Evolutionary conservation across 2,888 invertebrate species (phyloP).

Genomic region (Sinhomidia bicolor): DNA sequence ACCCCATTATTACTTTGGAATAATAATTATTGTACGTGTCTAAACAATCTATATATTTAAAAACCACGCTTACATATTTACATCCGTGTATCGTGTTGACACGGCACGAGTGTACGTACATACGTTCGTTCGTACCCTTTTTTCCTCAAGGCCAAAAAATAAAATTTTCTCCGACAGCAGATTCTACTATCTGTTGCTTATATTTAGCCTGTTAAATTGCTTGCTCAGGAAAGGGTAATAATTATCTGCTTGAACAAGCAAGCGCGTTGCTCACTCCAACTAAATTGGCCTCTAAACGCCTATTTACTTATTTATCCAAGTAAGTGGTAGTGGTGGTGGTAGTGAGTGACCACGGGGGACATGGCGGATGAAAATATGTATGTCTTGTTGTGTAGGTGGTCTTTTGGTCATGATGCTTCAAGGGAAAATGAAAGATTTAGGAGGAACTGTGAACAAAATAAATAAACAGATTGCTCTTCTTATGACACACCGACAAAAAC

Average conservation of each 20-base stretch:
- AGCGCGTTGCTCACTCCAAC: neutral
- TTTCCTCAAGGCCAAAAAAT: neutral
- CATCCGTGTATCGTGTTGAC: too few relatives aligned
- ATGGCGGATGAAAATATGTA: neutral
- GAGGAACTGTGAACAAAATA: neutral
- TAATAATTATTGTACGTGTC: constrained; percentile 9
- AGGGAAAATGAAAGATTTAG: constrained; percentile 1
- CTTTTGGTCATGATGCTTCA: neutral
- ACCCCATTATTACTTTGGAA: constrained; percentile 25
- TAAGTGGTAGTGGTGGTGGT: too few relatives aligned
- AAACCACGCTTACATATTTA: neutral
- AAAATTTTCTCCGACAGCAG: constrained; percentile 2
- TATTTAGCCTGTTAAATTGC: neutral
- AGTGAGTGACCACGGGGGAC: neutral
- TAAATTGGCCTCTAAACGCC: neutral
- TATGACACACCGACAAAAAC: neutral
- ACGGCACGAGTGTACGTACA: too few relatives aligned
- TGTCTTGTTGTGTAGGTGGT: neutral
- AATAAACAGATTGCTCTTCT: neutral
- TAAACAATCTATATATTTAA: neutral
- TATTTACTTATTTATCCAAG: neutral
- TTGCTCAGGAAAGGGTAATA: constrained; percentile 1
- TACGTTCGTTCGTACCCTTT: neutral
- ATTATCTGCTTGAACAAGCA: neutral
- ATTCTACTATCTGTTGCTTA: neutral